A percentile compares a stretch with the other conserved stretches of the same genome.
Conservation (phyloP, 2,888 invertebrate genomes). For the Epinotia ramella region DNA sequence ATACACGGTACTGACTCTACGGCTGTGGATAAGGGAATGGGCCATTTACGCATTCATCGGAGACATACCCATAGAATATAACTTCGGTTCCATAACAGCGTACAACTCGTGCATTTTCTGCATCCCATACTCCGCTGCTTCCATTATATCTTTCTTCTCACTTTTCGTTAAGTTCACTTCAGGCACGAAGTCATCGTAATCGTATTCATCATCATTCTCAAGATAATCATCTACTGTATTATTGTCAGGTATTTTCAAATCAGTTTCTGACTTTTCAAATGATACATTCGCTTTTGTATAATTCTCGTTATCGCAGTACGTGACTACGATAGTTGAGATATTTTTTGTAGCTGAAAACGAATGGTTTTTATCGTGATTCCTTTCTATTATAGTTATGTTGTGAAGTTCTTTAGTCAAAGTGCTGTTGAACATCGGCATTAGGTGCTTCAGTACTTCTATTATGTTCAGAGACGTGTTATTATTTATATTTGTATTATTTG, state of each 20-base stretch:
- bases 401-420: constrained; percentile 75
- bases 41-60: background rate
- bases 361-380: constrained; percentile 71
- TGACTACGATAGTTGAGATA: constrained; percentile 76
- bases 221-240: constrained; percentile 51
- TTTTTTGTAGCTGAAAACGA: constrained; percentile 73
- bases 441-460: constrained; percentile 75
- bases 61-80: constrained; percentile 88
- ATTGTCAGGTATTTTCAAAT: constrained; percentile 50
- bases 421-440: constrained; percentile 78
- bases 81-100: constrained; percentile 87
- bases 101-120: constrained; percentile 88
- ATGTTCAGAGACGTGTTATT: constrained; percentile 71
- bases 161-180: constrained; percentile 58
- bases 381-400: constrained; percentile 78
- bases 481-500: constrained; percentile 65
- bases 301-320: constrained; percentile 76
- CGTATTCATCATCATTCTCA: constrained; percentile 52
- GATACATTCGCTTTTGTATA: constrained; percentile 59
- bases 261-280: constrained; percentile 51
- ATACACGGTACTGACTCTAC: no score
- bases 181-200: constrained; percentile 47
- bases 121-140: constrained; percentile 89
- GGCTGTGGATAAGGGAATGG: no score
- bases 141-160: constrained; percentile 82